phyloP scores from a whole-genome alignment of 1,140 invertebrate genomes.

The Bursaphelenchus mucronatus region DNA sequence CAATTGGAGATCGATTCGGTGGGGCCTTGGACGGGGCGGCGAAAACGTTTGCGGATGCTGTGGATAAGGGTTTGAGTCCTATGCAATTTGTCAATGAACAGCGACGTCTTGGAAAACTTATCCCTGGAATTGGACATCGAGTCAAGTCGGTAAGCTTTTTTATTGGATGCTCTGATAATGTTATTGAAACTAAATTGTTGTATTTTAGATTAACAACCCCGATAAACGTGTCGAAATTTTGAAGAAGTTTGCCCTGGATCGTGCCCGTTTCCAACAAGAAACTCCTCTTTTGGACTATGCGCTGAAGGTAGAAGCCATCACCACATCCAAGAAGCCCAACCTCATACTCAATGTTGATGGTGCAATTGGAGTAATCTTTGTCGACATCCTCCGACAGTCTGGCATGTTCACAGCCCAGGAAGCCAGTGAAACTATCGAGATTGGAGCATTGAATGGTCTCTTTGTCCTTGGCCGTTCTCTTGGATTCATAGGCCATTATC shows the following conservation, averaged over 20 bases:
- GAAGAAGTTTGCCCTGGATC: slow-evolving; percentile 78
- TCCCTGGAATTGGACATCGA: slow-evolving; percentile 97
- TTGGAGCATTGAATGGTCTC: slow-evolving; percentile 93
- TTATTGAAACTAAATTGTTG: slow-evolving; percentile 23
- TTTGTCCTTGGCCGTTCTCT: slow-evolving; percentile 96
- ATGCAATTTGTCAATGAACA: slow-evolving; percentile 98
- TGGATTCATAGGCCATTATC: slow-evolving; percentile 95
- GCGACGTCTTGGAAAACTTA: slow-evolving; percentile 90
- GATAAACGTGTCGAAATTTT: slow-evolving; percentile 93
- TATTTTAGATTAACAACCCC: slow-evolving; percentile 84
- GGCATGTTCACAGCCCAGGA: slow-evolving; percentile 92
- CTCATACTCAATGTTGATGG: slow-evolving; percentile 98
- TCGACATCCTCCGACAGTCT: slow-evolving; percentile 86
- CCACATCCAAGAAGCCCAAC: slow-evolving; percentile 98
- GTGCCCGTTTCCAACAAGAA: slow-evolving; percentile 68
- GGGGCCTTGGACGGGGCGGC: slow-evolving; percentile 94
- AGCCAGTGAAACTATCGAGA: slow-evolving; percentile 93
- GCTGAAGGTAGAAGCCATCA: slow-evolving; percentile 95
- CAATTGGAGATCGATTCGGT: slow-evolving; percentile 97
- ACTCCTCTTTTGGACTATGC: slow-evolving; percentile 90
- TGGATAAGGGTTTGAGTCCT: slow-evolving; percentile 78
- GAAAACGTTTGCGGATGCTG: slow-evolving; percentile 88
- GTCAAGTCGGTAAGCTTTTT: slow-evolving; percentile 77
- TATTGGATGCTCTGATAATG: slow-evolving; percentile 7
- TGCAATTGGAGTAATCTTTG: slow-evolving; percentile 91